Evolutionary conservation across 1,140 invertebrate genomes (phyloP), one percentile per base, ranked within the genome.

Genomic region (Rhynchophorus ferrugineus): DNA sequence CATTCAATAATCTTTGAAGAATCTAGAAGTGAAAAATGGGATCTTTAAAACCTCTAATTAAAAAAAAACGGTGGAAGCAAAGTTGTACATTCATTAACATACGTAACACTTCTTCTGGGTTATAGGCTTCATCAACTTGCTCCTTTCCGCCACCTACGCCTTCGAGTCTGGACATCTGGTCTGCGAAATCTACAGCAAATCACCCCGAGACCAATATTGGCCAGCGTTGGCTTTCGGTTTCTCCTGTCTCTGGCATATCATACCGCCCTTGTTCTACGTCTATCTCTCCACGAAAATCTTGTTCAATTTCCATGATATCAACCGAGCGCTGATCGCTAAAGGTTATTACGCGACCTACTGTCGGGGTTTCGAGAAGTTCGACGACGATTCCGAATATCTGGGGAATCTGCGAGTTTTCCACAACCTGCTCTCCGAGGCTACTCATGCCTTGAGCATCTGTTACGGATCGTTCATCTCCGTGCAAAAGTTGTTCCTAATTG

Each of bases 391-490:
- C 6, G 47, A 49, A 2, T 24, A 19, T 19, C 7, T 62, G n/a
- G 20, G 36, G 20, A 42, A 58, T 17, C 7, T 60, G 17, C 34
- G 58, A 17, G 19, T 54, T 7, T 49, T 60, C 24, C 60, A 62
- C 33, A 53, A 55, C 19, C 29, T 62, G 14, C 36, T 57, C 16
- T 49, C 41, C 1, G 48, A 62, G 24, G 14, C 36, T 18, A 58
- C 57, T 11, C 24, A 53, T 9, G 29, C 45, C 16, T 50, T 61
- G 47, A 49, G 54, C 6, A 36, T 38, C 6, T 46, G 42, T n/a
- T 60, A 58, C 29, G 60, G 60, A 16, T 20, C 34, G 9, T 59
- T 50, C 22, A 42, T 61, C 20, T 57, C 60, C 8, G 21, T 57
- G 9, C 54, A 59, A 18, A 47, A 49, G 2, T 19, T 60, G 8